These are phyloP conservation scores for Dermolepida albohirtum DNA, from an alignment of 2,888 invertebrate genomes.

Conservation along the genomic window DNA sequence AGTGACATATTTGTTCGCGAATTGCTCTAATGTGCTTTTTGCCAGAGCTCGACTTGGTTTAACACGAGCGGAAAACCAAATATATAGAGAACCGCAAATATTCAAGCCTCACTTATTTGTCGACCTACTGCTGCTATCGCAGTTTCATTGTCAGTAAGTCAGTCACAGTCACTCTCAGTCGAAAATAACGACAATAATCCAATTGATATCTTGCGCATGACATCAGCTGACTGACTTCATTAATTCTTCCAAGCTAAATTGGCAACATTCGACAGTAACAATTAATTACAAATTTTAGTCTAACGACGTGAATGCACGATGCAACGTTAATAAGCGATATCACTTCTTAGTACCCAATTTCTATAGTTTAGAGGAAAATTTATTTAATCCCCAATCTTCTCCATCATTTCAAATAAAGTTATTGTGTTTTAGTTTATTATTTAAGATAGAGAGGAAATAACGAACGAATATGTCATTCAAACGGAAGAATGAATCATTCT, in stretches of 20 bases:
- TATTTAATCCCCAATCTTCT: conserved; percentile 2
- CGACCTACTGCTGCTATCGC: background rate
- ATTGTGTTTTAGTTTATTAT: no score
- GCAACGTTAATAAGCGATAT: conserved; percentile 19
- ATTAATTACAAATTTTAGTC: conserved; percentile 8
- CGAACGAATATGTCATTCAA: no score
- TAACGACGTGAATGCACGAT: conserved; percentile 12
- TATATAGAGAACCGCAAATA: conserved; percentile 7
- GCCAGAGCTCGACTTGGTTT: no score
- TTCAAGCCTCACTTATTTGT: conserved; percentile 4
- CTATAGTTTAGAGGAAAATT: conserved; percentile 1
- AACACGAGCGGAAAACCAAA: background rate
- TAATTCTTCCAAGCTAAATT: background rate
- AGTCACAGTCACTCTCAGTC: background rate
- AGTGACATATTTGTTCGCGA: conserved; percentile 12
- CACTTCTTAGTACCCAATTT: conserved; percentile 4
- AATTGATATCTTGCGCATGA: conserved; percentile 31
- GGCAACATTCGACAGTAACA: conserved; percentile 7
- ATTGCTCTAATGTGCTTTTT: conserved; percentile 12
- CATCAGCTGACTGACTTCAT: conserved; percentile 30
- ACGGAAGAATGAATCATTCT: no score
- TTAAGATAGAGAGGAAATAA: no score
- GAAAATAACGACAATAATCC: background rate
- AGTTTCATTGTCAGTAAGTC: background rate
- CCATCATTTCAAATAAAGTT: no score